Evolutionary conservation across 2,888 invertebrate species (phyloP).

Genomic region (Drosophila pseudotalamancana): DNA sequence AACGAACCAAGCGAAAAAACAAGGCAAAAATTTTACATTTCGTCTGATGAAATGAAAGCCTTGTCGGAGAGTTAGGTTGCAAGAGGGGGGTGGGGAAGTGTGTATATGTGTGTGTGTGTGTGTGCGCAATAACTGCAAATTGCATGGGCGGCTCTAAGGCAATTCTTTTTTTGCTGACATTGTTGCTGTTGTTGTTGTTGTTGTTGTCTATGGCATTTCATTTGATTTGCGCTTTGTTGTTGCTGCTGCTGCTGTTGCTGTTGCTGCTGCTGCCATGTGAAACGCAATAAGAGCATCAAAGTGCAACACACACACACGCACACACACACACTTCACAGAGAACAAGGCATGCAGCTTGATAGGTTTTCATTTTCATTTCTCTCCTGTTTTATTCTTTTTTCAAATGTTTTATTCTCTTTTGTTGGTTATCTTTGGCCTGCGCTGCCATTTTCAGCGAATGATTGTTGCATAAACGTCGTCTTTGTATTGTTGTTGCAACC

Average conservation of each 20-base stretch:
- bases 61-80: slow-evolving; percentile 5
- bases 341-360: slow-evolving; percentile 54
- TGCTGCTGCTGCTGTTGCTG: slow-evolving; percentile 33
- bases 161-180: slow-evolving; percentile 54
- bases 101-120: slow-evolving; percentile 36
- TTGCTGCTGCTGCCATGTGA: slow-evolving; percentile 42
- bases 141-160: slow-evolving; percentile 78
- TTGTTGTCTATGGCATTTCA: slow-evolving; percentile 70
- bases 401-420: slow-evolving; percentile 14
- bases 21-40: slow-evolving; percentile 63
- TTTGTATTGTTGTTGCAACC: slow-evolving; percentile 69
- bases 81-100: background rate
- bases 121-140: slow-evolving; percentile 76
- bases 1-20: slow-evolving; percentile 1
- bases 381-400: background rate
- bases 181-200: slow-evolving; percentile 14
- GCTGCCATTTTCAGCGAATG: slow-evolving; percentile 71
- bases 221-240: slow-evolving; percentile 70
- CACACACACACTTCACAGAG: slow-evolving; percentile 12
- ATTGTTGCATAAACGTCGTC: slow-evolving; percentile 79
- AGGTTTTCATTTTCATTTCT: slow-evolving; percentile 44
- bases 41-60: slow-evolving; percentile 78
- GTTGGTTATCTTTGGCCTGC: slow-evolving; percentile 40
- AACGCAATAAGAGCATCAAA: slow-evolving; percentile 80
- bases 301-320: slow-evolving; percentile 57